Percentiles rank a stretch among this genome's conserved stretches.
These are phyloP conservation scores for rat (Rattus norvegicus) DNA, from an alignment of 2,113 vertebrate species.

Conservation along the genomic window DNA sequence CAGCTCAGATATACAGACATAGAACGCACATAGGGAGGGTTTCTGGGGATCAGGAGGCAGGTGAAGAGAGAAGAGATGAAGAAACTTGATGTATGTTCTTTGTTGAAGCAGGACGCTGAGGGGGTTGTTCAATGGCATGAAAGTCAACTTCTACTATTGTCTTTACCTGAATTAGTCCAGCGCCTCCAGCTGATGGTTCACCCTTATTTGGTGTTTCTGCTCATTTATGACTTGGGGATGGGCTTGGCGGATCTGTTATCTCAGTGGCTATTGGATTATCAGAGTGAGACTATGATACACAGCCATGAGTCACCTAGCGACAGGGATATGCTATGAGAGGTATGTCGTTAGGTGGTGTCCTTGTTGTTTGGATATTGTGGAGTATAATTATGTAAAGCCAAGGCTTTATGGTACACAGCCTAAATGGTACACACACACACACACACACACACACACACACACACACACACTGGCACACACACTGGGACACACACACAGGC, in stretches of 20 bases:
- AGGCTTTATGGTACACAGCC: not conserved
- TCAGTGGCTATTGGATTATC: conserved; percentile 15
- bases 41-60: not conserved
- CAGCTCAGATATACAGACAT: not conserved
- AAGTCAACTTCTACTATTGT: not conserved
- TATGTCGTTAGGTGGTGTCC: not conserved
- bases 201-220: not conserved
- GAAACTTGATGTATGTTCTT: not conserved
- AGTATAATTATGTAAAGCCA: not conserved
- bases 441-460: not conserved
- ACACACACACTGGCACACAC: not conserved
- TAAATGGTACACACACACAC: not conserved
- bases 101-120: not conserved
- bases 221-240: not conserved
- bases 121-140: not conserved
- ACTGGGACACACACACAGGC: too few species aligned
- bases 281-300: not conserved
- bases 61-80: not conserved
- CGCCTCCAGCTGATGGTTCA: not conserved
- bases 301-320: not conserved
- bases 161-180: not conserved
- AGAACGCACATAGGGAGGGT: not conserved
- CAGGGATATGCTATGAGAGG: not conserved
- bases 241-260: not conserved
- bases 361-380: not conserved